Conservation (phyloP, 2,113 vertebrate species). For the Oreochromis tanganicae region DNA sequence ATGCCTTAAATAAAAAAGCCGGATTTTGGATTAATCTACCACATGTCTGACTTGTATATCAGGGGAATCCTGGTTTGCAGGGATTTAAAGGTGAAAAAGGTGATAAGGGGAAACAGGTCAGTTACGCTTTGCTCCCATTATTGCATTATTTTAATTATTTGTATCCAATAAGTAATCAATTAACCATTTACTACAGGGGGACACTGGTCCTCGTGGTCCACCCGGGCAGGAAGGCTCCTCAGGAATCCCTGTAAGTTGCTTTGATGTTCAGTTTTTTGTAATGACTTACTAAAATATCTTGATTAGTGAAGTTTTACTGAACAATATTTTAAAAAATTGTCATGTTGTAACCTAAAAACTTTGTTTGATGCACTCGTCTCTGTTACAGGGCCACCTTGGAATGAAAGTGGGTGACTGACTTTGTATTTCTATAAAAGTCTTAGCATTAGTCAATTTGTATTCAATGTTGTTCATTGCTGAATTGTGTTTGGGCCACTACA, state of each 20-base stretch:
- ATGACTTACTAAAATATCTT: not conserved
- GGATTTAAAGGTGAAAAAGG: slow-evolving; percentile 59
- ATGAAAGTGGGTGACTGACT: slow-evolving; percentile 51
- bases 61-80: slow-evolving; percentile 63
- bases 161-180: not conserved
- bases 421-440: not conserved
- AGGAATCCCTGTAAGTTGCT: slow-evolving; percentile 60
- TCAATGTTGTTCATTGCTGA: rapidly evolving
- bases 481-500: slow-evolving; percentile 19
- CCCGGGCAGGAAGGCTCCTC: slow-evolving; percentile 41
- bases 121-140: not conserved
- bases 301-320: not conserved
- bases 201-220: slow-evolving; percentile 54
- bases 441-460: not conserved
- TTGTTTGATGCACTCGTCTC: not conserved
- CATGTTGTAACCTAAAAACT: not conserved
- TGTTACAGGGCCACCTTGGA: slow-evolving; percentile 64
- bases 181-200: slow-evolving; percentile 51
- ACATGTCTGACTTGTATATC: not conserved
- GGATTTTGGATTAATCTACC: not conserved
- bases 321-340: rapidly evolving
- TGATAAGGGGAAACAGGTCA: slow-evolving; percentile 60
- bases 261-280: not conserved
- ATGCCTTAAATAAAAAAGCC: not conserved
- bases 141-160: not conserved